phyloP scores from a whole-genome alignment of 2,888 invertebrate species.

The Heliconius cydno region DNA sequence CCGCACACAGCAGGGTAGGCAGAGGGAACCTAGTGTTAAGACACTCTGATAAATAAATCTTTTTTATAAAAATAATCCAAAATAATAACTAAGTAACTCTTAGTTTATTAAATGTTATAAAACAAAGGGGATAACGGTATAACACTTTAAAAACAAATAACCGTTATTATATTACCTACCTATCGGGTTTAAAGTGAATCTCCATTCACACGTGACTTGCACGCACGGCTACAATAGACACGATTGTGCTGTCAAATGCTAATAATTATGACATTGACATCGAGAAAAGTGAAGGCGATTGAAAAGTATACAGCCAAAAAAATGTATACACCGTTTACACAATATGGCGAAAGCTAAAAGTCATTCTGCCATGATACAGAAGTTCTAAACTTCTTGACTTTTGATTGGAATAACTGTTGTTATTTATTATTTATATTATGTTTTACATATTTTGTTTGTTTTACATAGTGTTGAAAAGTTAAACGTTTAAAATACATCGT shows the following conservation, averaged over 20 bases:
- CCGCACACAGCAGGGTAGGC: no score
- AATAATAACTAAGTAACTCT: background rate
- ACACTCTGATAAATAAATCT: no score
- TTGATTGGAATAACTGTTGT: background rate
- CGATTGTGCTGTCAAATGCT: slow-evolving; percentile 56
- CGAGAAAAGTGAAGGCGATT: slow-evolving; percentile 42
- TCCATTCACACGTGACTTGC: slow-evolving; percentile 42
- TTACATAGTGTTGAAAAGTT: background rate
- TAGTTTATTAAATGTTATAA: background rate
- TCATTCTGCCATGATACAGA: slow-evolving; percentile 11
- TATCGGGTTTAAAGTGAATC: slow-evolving; percentile 31
- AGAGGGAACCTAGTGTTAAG: no score
- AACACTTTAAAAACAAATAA: slow-evolving; percentile 17
- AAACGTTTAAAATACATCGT: background rate
- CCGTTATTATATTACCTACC: slow-evolving; percentile 33
- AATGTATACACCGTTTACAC: slow-evolving; percentile 30
- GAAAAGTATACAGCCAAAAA: slow-evolving; percentile 41
- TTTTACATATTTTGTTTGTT: background rate
- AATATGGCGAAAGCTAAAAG: slow-evolving; percentile 25
- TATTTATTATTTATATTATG: background rate
- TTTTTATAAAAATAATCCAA: no score
- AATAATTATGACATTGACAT: slow-evolving; percentile 49
- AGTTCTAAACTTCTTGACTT: background rate
- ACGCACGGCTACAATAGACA: slow-evolving; percentile 39
- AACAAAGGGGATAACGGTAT: slow-evolving; percentile 3